Evolutionary conservation across 2,797 vertebrate genomes (phyloP).

Genomic region (Acanthopagrus latus): DNA sequence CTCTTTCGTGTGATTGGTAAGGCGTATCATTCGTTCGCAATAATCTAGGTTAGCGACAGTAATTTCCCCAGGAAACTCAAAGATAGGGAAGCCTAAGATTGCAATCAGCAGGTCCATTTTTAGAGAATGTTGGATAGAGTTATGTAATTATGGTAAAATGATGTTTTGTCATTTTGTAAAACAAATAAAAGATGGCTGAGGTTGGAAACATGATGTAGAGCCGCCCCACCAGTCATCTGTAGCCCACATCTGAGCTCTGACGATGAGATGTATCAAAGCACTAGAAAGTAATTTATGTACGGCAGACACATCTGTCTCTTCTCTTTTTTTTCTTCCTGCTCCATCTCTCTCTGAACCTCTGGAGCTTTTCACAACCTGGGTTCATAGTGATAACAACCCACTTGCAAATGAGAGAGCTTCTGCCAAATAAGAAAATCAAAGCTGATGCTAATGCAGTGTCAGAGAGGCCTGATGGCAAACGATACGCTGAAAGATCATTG

Average conservation of each 20-base stretch:
- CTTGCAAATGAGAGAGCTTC: constrained; percentile 56
- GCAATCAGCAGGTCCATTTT: too few relatives aligned
- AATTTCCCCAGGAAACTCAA: too few relatives aligned
- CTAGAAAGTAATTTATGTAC: constrained; percentile 24
- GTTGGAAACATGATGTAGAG: background rate
- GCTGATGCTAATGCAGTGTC: constrained; percentile 45
- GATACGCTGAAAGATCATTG: constrained; percentile 56
- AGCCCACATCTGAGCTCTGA: constrained; percentile 41
- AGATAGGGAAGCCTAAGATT: too few relatives aligned
- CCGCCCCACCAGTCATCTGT: background rate
- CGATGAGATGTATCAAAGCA: constrained; percentile 45
- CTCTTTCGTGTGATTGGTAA: too few relatives aligned
- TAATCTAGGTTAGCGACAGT: too few relatives aligned
- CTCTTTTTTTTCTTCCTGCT: constrained; percentile 10
- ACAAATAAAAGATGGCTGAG: too few relatives aligned
- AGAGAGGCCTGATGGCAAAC: constrained; percentile 52
- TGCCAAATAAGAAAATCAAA: constrained; percentile 56
- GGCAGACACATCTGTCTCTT: constrained; percentile 19
- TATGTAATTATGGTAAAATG: too few relatives aligned
- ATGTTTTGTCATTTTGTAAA: too few relatives aligned
- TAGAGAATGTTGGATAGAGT: too few relatives aligned
- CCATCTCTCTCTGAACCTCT: constrained; percentile 18
- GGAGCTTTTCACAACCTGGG: constrained; percentile 46
- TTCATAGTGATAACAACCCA: constrained; percentile 40
- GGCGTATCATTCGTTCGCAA: too few relatives aligned